Evolutionary conservation across 1,140 invertebrate species (phyloP), one percentile per base, ranked within the genome.

Genomic region (Chlorops oryzae): DNA sequence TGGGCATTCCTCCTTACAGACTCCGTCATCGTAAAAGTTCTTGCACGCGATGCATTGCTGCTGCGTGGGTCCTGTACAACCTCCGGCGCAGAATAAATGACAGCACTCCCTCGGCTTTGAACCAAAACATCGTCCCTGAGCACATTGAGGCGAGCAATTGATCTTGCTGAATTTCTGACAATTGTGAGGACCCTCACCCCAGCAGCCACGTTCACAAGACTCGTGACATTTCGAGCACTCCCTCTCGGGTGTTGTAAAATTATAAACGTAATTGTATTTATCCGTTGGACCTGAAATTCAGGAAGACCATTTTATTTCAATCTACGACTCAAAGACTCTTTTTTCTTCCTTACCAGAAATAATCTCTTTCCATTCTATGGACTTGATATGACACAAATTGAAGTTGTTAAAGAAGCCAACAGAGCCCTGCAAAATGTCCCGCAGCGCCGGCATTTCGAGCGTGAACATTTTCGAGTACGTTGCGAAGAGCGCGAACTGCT

Each of bases 131-230:
- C 94, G 77, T 1, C 92, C 92, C 68, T 90, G 83, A 58, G 87
- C 88, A 70, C 95, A 98, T 63, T 96, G 93, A 0, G 90, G 89
- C 54, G 89, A 90, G 69, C 94, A 97, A 58, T 88, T 92, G 28
- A 85, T 87, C 70, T 96, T 96, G n/a, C 88, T 92, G 65, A 94
- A 93, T 64, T 88, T 87, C 72, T 97, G 95, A 71, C 95, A 98
- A 72, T 96, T 96, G 27, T 91, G 79, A 1, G 84, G 78, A 1
- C 93, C 93, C 63, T 91, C 88, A 2, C 92, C 94, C 94, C 94
- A 98, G 68, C 94, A 97, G 4, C 88, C 88, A 3, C 79, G 78
- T 54, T 81, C 77, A 67, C 92, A 95, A 38, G 79, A 82, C 9
- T 80, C 77, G 70, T 95, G 80, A 64, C 92, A 96, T 6, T 81